Conservation (phyloP, 1,140 invertebrate genomes). For the Hydropsyche tenuis region DNA sequence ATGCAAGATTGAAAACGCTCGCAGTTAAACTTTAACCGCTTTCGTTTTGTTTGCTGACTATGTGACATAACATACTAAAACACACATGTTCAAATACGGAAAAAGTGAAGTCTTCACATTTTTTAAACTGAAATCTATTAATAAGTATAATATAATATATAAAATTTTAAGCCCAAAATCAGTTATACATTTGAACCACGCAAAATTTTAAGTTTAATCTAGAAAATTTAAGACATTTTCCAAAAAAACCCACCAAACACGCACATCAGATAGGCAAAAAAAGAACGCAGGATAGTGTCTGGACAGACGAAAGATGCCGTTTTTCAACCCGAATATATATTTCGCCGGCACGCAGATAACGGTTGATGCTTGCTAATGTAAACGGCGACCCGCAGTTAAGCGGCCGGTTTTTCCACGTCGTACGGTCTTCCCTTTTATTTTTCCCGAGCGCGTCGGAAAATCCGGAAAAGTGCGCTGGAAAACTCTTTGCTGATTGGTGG, state of each 20-base stretch:
- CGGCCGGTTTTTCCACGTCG: conserved; percentile 31
- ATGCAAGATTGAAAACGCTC: conserved; percentile 8
- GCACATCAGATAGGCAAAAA: no score
- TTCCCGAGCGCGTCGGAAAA: conserved; percentile 14
- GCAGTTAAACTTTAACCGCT: conserved; percentile 27
- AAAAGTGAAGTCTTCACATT: no score
- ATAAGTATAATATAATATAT: no score
- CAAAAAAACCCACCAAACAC: no score
- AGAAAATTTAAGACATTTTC: no score
- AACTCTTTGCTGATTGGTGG: conserved; percentile 44
- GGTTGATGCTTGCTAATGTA: conserved; percentile 46
- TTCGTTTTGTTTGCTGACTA: not conserved
- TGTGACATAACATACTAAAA: conserved; percentile 13
- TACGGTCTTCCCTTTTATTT: not conserved
- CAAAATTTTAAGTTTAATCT: no score
- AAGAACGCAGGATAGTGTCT: not conserved
- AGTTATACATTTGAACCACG: no score
- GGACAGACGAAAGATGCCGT: not conserved
- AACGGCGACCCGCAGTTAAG: conserved; percentile 43
- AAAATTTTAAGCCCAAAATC: no score
- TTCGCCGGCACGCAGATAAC: conserved; percentile 37
- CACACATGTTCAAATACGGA: no score
- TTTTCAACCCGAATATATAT: conserved; percentile 18
- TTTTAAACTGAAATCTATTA: no score
- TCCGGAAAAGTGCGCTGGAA: conserved; percentile 32